Conservation (phyloP, 2,888 invertebrate species). For the Scaptomyza polygonia region DNA sequence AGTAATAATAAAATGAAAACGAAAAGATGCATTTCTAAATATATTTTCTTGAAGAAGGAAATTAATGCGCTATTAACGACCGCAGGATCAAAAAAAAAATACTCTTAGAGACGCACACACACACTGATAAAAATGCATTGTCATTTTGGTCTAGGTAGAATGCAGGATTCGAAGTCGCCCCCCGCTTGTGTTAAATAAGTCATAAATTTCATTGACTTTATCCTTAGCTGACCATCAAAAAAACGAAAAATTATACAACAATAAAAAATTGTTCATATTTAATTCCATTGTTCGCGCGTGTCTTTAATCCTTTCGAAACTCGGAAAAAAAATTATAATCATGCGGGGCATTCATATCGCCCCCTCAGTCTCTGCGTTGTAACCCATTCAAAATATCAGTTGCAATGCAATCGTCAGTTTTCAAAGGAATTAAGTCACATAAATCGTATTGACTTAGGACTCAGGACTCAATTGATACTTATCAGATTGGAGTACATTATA, state of each 20-base stretch:
- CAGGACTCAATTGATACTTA: conserved; percentile 54
- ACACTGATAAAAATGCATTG: conserved; percentile 65
- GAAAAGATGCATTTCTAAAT: conserved; percentile 24
- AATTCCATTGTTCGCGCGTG: conserved; percentile 62
- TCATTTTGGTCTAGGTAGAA: conserved; percentile 53
- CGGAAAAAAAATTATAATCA: conserved; percentile 40
- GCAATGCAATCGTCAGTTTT: conserved; percentile 58
- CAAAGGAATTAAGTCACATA: conserved; percentile 67
- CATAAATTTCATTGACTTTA: conserved; percentile 81
- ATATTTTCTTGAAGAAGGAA: conserved; percentile 26
- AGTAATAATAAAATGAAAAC: conserved; percentile 42
- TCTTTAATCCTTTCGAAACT: conserved; percentile 62
- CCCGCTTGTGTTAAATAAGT: conserved; percentile 61
- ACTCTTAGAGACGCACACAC: conserved; percentile 10
- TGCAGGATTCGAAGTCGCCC: conserved; percentile 3
- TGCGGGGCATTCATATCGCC: conserved; percentile 55
- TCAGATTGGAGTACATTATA: conserved; percentile 39
- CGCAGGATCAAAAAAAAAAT: conserved; percentile 57
- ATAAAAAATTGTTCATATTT: conserved; percentile 66
- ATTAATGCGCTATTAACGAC: conserved; percentile 75
- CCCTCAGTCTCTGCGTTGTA: not conserved
- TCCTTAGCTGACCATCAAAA: conserved; percentile 65
- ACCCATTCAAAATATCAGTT: conserved; percentile 22
- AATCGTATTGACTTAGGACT: conserved; percentile 59
- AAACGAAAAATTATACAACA: not conserved